Conservation (phyloP, 2,888 invertebrate genomes). For the Volucella inflata region DNA sequence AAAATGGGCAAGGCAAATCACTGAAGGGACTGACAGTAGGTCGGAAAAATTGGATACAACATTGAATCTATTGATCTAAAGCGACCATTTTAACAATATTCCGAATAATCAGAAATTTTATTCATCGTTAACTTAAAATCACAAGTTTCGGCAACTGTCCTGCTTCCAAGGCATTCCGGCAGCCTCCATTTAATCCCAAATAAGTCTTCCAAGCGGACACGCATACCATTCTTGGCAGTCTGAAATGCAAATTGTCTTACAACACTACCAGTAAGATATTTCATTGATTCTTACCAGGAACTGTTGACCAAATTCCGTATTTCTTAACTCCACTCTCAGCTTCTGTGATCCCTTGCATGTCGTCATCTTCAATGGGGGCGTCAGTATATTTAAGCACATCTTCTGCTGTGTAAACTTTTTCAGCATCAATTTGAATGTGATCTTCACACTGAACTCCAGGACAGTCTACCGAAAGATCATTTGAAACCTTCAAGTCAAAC, state of each 20-base stretch:
- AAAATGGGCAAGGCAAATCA: too few relatives aligned
- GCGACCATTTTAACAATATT: too few relatives aligned
- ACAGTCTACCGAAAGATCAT: constrained; percentile 20
- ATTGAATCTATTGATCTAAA: too few relatives aligned
- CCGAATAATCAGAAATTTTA: too few relatives aligned
- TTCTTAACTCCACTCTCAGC: constrained; percentile 54
- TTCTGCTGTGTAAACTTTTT: constrained; percentile 72
- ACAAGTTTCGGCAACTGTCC: too few relatives aligned
- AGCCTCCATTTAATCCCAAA: constrained; percentile 77
- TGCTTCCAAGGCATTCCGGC: neutral
- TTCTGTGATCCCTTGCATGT: constrained; percentile 20
- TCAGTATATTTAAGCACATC: constrained; percentile 65
- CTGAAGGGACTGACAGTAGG: too few relatives aligned
- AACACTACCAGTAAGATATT: neutral
- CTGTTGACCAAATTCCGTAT: constrained; percentile 80
- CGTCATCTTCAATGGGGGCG: constrained; percentile 18
- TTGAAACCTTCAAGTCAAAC: constrained; percentile 72
- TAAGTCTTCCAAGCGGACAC: constrained; percentile 81
- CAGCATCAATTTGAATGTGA: constrained; percentile 8
- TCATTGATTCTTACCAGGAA: constrained; percentile 76
- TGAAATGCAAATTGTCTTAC: constrained; percentile 44
- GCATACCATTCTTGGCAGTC: constrained; percentile 79
- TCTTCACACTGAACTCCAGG: constrained; percentile 7
- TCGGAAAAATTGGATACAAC: too few relatives aligned
- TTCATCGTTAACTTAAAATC: too few relatives aligned